Base-by-base conservation (phyloP, 2,888 invertebrate species). In the Tyria jacobaeae region DNA sequence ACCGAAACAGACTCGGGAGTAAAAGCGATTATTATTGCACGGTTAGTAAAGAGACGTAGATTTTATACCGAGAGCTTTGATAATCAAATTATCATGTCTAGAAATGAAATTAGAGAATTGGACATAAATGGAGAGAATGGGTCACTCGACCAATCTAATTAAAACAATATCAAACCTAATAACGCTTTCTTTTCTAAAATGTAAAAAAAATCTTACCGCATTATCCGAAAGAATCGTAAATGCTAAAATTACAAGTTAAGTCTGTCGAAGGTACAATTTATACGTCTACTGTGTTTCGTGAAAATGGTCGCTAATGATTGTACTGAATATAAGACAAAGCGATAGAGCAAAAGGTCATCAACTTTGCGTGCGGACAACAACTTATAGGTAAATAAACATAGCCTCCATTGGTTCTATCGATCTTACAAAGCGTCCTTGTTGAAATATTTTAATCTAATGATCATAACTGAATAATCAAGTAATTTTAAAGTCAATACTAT, bases 301-400 rank as follows among this genome's bases (percentile, higher is more conserved):
- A 55, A 73, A 76, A 67, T 64, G 51, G 51, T 57, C 34, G 41
- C 37, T 64, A 65, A 70, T 65, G 68, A 68, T 63, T 47, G 62
- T 58, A 58, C n/a, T n/a, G n/a, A n/a, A 59, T 44, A 58, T 31
- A 68, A 63, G 62, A 70, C 66, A 68, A 69, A 71, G 68, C 57
- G 61, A 49, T 51, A 35, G 49, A 50, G 53, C 50, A 41, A 70
- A 78, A 73, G 76, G 71, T 79, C 76, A 65, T 73, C 72, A 75
- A 71, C 74, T 70, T 81, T 68, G 80, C 79, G 78, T 80, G 82
- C 60, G 65, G 56, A 47, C 58, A 55, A 56, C 66, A 54, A 70
- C 71, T 73, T 63, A 57, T 0, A 44, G 44, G 68, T 72, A 70
- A 70, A 76, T 72, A 78, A 78, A 78, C 72, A 78, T 71, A 76